A percentile compares a stretch with the other conserved stretches of the same genome.
phyloP scores from a whole-genome alignment of 1,140 invertebrate genomes.

The Lepidotrigona ventralis region DNA sequence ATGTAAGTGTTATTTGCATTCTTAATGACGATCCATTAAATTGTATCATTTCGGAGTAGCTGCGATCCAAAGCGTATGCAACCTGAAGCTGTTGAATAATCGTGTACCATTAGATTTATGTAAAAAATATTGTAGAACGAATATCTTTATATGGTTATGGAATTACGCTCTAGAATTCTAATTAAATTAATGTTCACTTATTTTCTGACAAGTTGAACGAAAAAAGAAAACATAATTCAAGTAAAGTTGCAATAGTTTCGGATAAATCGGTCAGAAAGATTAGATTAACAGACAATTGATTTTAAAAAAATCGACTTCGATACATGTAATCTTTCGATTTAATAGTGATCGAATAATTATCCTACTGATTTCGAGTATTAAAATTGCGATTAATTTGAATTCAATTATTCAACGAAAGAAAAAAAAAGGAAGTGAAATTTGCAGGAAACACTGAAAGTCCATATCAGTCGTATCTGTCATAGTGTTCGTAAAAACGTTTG shows the following conservation, averaged over 20 bases:
- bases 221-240: neutral
- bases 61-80: neutral
- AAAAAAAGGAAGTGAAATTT: neutral
- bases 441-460: too few species aligned
- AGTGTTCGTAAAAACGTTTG: neutral
- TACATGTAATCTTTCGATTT: neutral
- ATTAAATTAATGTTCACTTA: neutral
- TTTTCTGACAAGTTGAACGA: neutral
- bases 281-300: neutral
- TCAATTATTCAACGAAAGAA: neutral
- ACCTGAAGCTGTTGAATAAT: neutral
- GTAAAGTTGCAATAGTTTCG: neutral
- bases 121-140: neutral
- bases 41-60: neutral
- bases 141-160: neutral
- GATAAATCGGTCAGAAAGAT: neutral
- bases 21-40: neutral
- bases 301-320: neutral
- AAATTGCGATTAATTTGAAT: too few species aligned
- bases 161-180: neutral
- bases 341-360: neutral
- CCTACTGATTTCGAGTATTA: neutral
- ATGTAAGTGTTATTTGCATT: neutral
- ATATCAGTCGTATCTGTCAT: too few species aligned
- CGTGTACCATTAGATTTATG: neutral